phyloP scores from a whole-genome alignment of 1,140 invertebrate genomes.

The Meloidogyne chitwoodi region DNA sequence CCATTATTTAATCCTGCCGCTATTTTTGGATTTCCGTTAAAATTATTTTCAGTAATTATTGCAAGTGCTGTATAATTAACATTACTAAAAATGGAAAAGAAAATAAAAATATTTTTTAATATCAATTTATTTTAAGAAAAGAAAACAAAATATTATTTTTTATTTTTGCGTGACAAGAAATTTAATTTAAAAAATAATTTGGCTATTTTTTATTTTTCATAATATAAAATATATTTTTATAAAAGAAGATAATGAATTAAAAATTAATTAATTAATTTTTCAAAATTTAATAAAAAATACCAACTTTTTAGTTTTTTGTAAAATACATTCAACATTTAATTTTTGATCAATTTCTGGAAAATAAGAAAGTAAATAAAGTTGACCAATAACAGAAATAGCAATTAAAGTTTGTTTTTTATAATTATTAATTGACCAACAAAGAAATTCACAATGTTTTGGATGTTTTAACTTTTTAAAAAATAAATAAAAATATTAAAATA shows the following conservation, averaged over 20 bases:
- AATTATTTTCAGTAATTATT: background rate
- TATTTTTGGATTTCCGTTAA: background rate
- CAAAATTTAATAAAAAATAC: background rate
- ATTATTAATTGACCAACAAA: constrained; percentile 6
- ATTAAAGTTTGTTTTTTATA: background rate
- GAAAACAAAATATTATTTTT: too few species aligned
- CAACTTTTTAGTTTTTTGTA: constrained; percentile 7
- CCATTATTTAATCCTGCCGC: constrained; percentile 14
- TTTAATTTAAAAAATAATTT: too few species aligned
- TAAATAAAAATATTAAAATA: too few species aligned
- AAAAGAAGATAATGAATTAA: too few species aligned
- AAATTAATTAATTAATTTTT: background rate
- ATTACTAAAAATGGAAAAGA: background rate
- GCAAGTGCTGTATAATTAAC: constrained; percentile 1
- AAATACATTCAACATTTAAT: background rate
- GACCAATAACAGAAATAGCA: constrained; percentile 13
- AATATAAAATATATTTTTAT: too few species aligned
- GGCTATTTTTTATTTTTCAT: too few species aligned
- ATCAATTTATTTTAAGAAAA: too few species aligned
- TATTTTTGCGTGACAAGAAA: too few species aligned
- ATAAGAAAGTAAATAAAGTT: constrained; percentile 14
- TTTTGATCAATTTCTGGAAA: background rate
- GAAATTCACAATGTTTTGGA: constrained; percentile 4
- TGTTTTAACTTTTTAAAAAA: constrained; percentile 9
- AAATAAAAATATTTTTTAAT: background rate